Conservation (phyloP, 2,113 vertebrate species). For the Turnix velox region DNA sequence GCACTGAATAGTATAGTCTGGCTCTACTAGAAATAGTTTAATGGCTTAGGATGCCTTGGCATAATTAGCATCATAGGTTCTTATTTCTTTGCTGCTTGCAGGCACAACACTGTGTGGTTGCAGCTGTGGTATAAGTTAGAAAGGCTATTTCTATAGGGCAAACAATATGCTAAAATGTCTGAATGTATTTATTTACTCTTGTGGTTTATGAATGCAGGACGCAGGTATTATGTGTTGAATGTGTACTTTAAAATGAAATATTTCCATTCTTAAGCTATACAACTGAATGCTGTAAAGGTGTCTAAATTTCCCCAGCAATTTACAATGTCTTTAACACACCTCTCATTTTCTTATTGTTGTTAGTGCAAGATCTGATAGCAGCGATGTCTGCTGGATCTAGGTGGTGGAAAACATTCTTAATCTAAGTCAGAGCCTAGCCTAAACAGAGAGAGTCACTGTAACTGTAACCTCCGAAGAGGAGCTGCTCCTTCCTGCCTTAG, state of each 20-base stretch:
- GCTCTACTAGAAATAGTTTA: constrained; percentile 17
- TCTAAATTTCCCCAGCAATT: not conserved
- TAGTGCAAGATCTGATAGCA: not conserved
- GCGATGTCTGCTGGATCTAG: not conserved
- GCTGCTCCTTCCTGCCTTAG: not conserved
- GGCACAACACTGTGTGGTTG: not conserved
- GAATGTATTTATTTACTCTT: not conserved
- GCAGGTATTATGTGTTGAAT: not conserved
- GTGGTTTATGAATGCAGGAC: not conserved
- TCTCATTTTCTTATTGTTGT: not conserved
- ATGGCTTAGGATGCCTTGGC: not conserved
- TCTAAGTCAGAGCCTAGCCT: not conserved
- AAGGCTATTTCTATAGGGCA: not conserved
- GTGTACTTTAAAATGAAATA: not conserved
- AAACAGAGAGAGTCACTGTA: not conserved
- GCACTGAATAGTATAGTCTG: constrained; percentile 26
- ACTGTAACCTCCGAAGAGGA: constrained; percentile 10
- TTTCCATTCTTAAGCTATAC: not conserved
- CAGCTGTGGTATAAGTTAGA: not conserved
- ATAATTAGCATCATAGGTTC: constrained; percentile 9
- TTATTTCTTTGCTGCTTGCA: not conserved
- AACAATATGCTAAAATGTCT: not conserved
- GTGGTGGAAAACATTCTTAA: not conserved
- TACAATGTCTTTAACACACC: not conserved
- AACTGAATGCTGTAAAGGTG: fast-evolving